Base-by-base conservation (phyloP, 1,140 invertebrate species). In the Meloidogyne exigua region DNA sequence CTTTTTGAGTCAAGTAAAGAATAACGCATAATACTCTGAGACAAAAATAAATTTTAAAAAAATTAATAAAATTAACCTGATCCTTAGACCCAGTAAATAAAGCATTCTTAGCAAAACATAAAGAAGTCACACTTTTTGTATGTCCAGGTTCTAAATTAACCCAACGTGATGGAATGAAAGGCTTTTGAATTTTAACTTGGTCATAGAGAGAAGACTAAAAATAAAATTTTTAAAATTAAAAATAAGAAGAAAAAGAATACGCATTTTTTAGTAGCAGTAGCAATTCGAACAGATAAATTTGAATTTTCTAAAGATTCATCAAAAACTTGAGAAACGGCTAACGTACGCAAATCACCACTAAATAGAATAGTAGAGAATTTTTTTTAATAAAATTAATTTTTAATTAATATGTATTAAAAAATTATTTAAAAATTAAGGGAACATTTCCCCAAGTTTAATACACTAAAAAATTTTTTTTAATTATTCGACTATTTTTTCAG, bases 11-110 rank as follows among this genome's bases (percentile, higher is more conserved):
- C 66, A 7, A 68, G 5, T 5, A 68, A 21, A 25, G 66, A 68
- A 42, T 36, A 68, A 5, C 66, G 21, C 66, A 68, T 68, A 5
- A 68, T 36, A 68, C 66, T 68, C 66, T 68, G 10, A 32, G 25
- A 25, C 5, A 67, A 32, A 32, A 32, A 32, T 32, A 32, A 32
- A 3, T 32, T 32, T 36, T n/a, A 68, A 9, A 18, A 42, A 68
- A 21, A n/a, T n/a, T n/a, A 36, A 23, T 25, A 18, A n/a, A 23
- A 23, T 7, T 4, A n/a, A 10, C 66, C 66, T 68, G 66, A 68
- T 68, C 66, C 15, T 68, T 68, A n/a, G 66, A 68, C 0, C 12
- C 66, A 18, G 66, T 36, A 42, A 68, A 68, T 32, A 68, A 42
- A 21, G 66, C 28, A 68, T 68, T 68, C 21, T n/a, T 5, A 2